A percentile compares a stretch with the other conserved stretches of the same genome.
phyloP scores from a whole-genome alignment of 2,797 vertebrate genomes.

The Huso huso region DNA sequence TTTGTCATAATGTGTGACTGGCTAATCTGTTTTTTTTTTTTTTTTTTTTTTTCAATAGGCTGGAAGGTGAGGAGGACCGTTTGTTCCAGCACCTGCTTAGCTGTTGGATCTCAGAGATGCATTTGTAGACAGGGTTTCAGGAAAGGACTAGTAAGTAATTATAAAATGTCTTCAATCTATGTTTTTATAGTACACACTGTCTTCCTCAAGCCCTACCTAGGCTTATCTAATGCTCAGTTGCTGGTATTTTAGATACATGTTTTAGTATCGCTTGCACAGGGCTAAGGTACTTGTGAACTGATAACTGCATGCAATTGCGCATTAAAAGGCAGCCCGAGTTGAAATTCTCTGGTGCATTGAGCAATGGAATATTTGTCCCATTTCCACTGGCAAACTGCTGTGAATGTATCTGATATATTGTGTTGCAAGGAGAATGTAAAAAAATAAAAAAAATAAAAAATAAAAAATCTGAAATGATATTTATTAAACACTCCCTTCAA shows the following conservation, averaged over 20 bases:
- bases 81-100: background rate
- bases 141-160: constrained; percentile 7
- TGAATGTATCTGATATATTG: background rate
- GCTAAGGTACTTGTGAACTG: background rate
- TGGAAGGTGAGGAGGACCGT: constrained; percentile 1
- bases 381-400: background rate
- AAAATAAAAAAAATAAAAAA: too few relatives aligned
- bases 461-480: too few relatives aligned
- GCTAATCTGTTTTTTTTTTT: background rate
- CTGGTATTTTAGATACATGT: background rate
- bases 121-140: constrained; percentile 4
- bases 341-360: background rate
- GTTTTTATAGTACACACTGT: background rate
- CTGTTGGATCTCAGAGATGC: background rate
- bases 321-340: background rate
- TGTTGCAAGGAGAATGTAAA: too few relatives aligned
- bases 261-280: background rate
- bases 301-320: background rate
- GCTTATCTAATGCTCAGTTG: background rate
- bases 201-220: background rate
- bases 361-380: background rate
- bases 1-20: too few relatives aligned
- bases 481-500: too few relatives aligned
- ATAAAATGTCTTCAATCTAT: background rate
- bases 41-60: background rate